Evolutionary conservation across 92 coral and sea anemone genomes (phyloP), one percentile per base, ranked within the genome.

Genomic region (Epizoanthus stellaris): DNA sequence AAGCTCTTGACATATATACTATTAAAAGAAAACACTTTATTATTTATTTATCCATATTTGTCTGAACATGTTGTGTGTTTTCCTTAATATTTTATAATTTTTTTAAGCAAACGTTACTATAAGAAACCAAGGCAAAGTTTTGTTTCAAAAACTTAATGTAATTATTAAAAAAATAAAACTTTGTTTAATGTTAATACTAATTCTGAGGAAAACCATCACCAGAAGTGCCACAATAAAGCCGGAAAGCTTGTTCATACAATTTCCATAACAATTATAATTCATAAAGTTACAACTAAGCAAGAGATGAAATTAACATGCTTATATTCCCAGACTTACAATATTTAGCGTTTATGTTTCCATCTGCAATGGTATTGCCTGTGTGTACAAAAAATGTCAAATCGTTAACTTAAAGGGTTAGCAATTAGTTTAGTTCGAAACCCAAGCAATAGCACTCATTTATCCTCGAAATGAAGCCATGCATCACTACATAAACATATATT

Each of bases 1-100:
- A 2, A 49, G 14, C 56, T 49, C 56, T 49, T 49, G 56, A 13
- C 14, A 49, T 49, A 49, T 49, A 13, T 49, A 49, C 14, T 49
- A n/a, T n/a, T n/a, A n/a, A 49, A 49, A 49, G 56, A 49, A 8
- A 49, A 49, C 12, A 8, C 0, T 73, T 45, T 53, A 73, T 73
- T 45, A 73, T 57, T 73, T 73, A 73, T 45, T 52, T 45, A 73
- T 67, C 77, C 60, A 19, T 73, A 73, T 73, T 73, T 53, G 59
- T 36, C 47, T 73, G 60, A 43, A 10, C 19, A 36, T 11, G 45
- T 67, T 67, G 73, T 19, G 11, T 68, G 19, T 38, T 68, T 49
- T 38, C 36, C 45, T 67, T 1, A 68, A 68, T 67, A 68, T 68
- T 68, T 0, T 14, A 14, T 68, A 34, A 13, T 34, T 68, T 68